Base-by-base conservation (phyloP, 2,113 vertebrate genomes). In the Peromyscus californicus region DNA sequence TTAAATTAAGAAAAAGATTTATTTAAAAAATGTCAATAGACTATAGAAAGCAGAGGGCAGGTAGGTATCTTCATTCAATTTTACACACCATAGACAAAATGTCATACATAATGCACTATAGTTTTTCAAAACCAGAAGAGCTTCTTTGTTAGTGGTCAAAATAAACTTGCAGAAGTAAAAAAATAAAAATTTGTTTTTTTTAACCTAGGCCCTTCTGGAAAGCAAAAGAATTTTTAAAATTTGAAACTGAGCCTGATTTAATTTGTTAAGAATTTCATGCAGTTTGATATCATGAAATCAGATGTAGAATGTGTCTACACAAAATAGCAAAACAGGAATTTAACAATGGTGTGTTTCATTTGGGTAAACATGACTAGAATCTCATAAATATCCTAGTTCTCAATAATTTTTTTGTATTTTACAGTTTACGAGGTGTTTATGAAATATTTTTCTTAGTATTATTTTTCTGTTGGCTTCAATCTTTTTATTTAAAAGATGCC, bases 221-320 rank as follows among this genome's bases (percentile, higher is more conserved):
- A 96, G 74, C 79, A 19, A 89, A 96, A 96, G 36, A 70, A 69
- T 84, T 90, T 69, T 90, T 54, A 29, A 69, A 91, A 90, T 92
- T 67, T 90, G 17, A 90, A 61, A 78, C 13, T 76, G 21, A 91
- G 54, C n/a, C 48, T 76, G 42, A 90, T 95, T 92, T 95, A 75
- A 92, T 93, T 96, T 88, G 63, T 94, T 83, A 70, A 93, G 48
- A 76, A 89, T 80, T 93, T 93, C 24, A 69, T 22, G 57, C 0
- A 39, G 86, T 82, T 95, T 84, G 79, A 91, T 15, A 88, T 82
- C 59, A 67, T 48, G 69, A 96, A 97, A 84, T 95, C 65, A 95
- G 45, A 90, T 88, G 67, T 26, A 93, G 21, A 22, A 70, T 21
- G 0, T 91, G 69, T 79, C 54, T 93, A 36, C 11, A 17, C 19